These are phyloP conservation scores for Odontocolon sp. DNA, from an alignment of 2,888 invertebrate species.

Conservation along the genomic window DNA sequence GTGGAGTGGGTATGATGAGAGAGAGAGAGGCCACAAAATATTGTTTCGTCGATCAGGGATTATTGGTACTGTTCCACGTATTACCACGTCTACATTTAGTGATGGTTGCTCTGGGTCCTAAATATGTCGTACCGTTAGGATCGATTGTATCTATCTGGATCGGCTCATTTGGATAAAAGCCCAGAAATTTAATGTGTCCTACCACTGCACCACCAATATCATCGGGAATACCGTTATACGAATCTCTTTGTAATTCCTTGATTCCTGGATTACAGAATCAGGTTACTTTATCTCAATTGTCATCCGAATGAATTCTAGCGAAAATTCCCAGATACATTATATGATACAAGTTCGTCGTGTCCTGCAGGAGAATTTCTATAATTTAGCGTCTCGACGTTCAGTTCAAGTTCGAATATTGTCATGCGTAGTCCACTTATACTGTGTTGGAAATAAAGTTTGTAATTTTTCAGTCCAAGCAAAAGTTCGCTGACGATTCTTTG, in stretches of 20 bases:
- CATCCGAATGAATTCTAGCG: background rate
- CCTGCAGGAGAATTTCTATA: background rate
- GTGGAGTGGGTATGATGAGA: too few relatives aligned
- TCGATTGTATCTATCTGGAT: background rate
- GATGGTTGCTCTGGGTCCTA: background rate
- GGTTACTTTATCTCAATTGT: background rate
- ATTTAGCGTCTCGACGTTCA: background rate
- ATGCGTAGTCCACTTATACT: background rate
- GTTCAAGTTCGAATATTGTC: background rate
- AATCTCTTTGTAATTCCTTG: background rate
- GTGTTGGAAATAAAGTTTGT: background rate
- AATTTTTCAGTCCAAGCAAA: too few relatives aligned
- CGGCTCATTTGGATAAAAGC: background rate
- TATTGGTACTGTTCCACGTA: too few relatives aligned
- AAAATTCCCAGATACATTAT: background rate
- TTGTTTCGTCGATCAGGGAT: too few relatives aligned
- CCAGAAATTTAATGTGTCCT: background rate
- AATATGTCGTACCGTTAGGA: background rate
- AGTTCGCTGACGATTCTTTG: too few relatives aligned
- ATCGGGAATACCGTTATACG: background rate
- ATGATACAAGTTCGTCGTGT: background rate
- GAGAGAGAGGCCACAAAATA: too few relatives aligned
- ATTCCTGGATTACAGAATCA: background rate
- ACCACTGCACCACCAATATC: conserved; percentile 10
- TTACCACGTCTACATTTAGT: background rate